Conservation (phyloP, 2,113 vertebrate species). For the Sinocyclocheilus rhinocerous region DNA sequence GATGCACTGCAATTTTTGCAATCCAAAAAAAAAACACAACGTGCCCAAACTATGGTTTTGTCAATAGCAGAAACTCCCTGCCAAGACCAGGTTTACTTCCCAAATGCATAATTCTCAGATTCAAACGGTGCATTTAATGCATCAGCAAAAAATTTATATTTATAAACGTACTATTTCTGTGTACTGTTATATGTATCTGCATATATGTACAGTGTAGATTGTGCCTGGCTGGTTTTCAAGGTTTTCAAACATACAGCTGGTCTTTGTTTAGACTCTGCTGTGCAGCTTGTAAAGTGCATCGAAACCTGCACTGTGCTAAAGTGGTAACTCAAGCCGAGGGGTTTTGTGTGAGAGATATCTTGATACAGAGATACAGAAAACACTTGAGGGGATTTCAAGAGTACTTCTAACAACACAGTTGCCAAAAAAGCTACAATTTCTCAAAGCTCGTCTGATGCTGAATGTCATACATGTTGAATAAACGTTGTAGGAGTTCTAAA, state of each 20-base stretch:
- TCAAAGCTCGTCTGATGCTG: neutral
- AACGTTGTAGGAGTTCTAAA: neutral
- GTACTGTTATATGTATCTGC: neutral
- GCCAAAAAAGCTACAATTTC: neutral
- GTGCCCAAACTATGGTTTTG: neutral
- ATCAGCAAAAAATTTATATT: neutral
- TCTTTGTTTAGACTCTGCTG: neutral
- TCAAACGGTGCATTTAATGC: neutral
- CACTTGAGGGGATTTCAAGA: neutral
- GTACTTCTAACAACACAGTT: neutral
- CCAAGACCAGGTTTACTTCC: conserved; percentile 6
- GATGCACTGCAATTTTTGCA: conserved; percentile 25
- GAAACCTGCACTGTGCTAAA: conserved; percentile 1
- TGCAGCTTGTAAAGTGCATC: neutral
- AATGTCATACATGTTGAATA: neutral
- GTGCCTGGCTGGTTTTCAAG: neutral
- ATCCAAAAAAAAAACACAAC: neutral
- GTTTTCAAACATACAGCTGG: neutral
- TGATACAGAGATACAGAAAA: conserved; percentile 10
- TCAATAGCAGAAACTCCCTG: neutral
- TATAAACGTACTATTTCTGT: neutral
- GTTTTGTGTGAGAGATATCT: neutral
- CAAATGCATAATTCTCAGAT: neutral
- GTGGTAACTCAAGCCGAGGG: neutral
- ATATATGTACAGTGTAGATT: neutral